Base-by-base conservation (phyloP, 2,113 vertebrate genomes). In the Neotragus moschatus region DNA sequence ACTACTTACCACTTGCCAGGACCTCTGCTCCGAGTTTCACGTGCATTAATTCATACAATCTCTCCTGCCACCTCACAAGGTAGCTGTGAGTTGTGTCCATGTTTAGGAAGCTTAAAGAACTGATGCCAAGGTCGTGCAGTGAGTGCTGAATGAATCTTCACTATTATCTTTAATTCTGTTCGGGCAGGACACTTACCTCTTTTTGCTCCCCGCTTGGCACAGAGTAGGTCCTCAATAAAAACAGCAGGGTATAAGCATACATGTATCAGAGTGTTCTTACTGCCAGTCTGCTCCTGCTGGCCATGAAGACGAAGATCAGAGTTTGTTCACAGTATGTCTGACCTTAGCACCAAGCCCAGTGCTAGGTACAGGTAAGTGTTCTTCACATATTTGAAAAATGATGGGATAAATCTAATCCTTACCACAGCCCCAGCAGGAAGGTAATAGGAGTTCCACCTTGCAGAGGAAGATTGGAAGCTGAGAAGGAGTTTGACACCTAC, bases 21-120 rank as follows among this genome's bases (percentile, higher is more conserved):
- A 89, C 92, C 93, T 97, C 95, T 84, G 66, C 53, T 92, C 81
- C 0, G 1, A 49, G 92, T 55, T 61, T 79, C 55, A 17, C 19
- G 4, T 3, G 77, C 77, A 39, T 90, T 97, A 92, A 91, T 95
- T 88, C 96, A 7, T 30, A 49, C 58, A 21, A 36, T 93, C 91
- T 82, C 92, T 63, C 39, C 88, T 55, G 85, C 82, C 70, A 26
- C 77, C 26, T 39, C 43, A 4, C 17, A 66, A 97, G 73, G 90
- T 25, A 84, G 87, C 53, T 60, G 53, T 70, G 95, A 75, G 84
- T 82, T 90, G 47, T 80, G 9, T 55, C 47, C 73, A 55, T 84
- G 73, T 30, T 92, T 61, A 93, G 91, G 77, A 82, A 86, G 56
- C 79, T 60, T 79, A 56, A 92, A 70, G 84, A 96, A 84, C 16